Evolutionary conservation across 2,797 vertebrate species (phyloP), one percentile per base, ranked within the genome.

Genomic region (Xenopus petersii): DNA sequence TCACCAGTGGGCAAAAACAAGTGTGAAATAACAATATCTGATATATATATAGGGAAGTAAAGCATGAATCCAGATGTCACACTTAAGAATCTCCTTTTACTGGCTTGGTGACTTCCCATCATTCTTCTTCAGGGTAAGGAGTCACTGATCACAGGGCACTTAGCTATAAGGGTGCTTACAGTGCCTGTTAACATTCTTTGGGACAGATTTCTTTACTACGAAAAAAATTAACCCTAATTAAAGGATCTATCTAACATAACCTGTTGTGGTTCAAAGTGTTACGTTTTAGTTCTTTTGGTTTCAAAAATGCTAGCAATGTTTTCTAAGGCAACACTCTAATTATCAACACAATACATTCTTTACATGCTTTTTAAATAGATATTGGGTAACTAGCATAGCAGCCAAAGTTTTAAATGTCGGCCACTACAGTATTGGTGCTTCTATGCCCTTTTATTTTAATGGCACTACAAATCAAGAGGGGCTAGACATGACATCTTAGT

Each of bases 31-130:
- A 36, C 12, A 69, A 49, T 30, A 58, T 21, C 36, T 10, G 54
- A 66, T 59, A 64, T 56, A 16, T 15, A 55, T 30, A 30, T 30
- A 74, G 54, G 64, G 64, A 51, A 74, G 36, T 7, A 36, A 64
- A 33, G 67, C 42, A 74, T 74, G 66, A 42, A 73, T 65, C 36
- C 51, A 73, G 63, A 33, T 42, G 51, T 73, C 12, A 73, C 58
- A 58, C 58, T 9, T 11, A 24, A 61, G 17, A 61, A 26, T 30
- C 26, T 30, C 26, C 26, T 30, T 30, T 1, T 30, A 30, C 26
- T 30, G 26, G 26, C 2, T 30, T 30, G 26, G 26, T 30, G 26
- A 30, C 26, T 30, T 30, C 26, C 26, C 26, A 30, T 30, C 5
- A 21, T 61, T 12, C 64, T 61, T 12, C 64, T 33, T 5, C n/a